Base-by-base conservation (phyloP, 1,140 invertebrate species). In the Ladona fulva region DNA sequence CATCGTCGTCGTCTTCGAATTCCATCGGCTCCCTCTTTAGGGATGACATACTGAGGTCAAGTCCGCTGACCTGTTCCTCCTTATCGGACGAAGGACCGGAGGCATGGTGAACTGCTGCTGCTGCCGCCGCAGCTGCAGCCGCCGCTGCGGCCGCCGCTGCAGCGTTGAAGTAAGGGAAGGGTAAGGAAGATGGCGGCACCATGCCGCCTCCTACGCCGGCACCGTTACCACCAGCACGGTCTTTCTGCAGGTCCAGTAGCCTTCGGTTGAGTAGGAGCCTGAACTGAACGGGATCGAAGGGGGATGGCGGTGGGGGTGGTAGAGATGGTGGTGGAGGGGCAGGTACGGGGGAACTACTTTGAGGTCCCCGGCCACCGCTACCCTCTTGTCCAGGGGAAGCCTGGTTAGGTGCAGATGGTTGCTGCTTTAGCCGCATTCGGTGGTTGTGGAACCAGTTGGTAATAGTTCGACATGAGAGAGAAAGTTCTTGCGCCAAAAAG, bases 381-480 rank as follows among this genome's bases (percentile, higher is more conserved):
- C 29, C 91, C 89, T 7, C 89, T 88, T 0, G 89, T 88, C 25
- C 90, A 88, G 0, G 91, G 91, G 79, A 66, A 59, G 25, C 29
- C 37, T 76, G 77, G 76, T 25, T 78, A 75, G 74, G 24, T 94
- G 92, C 0, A 93, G 93, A 19, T 66, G 92, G 92, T 80, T 90
- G 88, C 83, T 97, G 95, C 85, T 99, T 99, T 82, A 99, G 89
- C 77, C 98, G 90, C 95, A 99, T 99, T 78, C 97, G 91, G 86
- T 99, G 97, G 85, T 99, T 99, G 87, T 99, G 97, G 89, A 99
- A 99, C 97, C 97, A 99, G 84, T 99, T 99, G 22, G 95, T 97
- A 79, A 99, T 98, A 59, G 97, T 99, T 80, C 97, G 89, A 14
- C 96, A 93, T 0, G 96, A 95, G n/a, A 99, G 86, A 16, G 91